These are phyloP conservation scores for Drosophila bocqueti DNA, from an alignment of 1,140 invertebrate species.

Conservation along the genomic window DNA sequence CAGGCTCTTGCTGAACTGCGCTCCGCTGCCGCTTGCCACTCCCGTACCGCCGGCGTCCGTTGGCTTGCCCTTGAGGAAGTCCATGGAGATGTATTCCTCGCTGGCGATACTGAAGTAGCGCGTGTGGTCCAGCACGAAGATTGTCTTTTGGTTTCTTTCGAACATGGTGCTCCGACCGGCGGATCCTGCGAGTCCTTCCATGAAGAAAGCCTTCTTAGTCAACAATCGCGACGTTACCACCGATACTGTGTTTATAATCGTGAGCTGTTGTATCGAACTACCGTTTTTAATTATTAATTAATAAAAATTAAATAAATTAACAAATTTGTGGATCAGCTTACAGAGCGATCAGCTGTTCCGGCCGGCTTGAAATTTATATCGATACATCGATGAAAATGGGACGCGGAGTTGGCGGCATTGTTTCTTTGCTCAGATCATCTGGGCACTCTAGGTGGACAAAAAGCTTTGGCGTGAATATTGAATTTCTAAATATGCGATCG, in stretches of 20 bases:
- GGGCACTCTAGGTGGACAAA: not conserved
- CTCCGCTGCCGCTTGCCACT: slow-evolving; percentile 14
- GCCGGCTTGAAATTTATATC: not conserved
- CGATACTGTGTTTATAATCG: not conserved
- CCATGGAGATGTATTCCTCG: slow-evolving; percentile 95
- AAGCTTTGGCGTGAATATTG: not conserved
- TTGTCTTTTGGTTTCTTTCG: slow-evolving; percentile 94
- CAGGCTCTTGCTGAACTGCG: slow-evolving; percentile 89
- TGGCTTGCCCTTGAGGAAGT: slow-evolving; percentile 90
- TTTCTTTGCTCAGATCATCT: not conserved
- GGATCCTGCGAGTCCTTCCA: slow-evolving; percentile 11
- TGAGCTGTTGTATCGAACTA: not conserved
- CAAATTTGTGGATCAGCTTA: not conserved
- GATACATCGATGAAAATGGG: not conserved
- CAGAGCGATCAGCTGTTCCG: not conserved
- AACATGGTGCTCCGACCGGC: slow-evolving; percentile 58
- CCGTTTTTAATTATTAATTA: not conserved
- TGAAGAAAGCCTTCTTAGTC: not conserved
- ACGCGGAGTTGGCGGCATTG: not conserved
- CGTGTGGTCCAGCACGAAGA: slow-evolving; percentile 97
- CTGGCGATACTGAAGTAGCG: slow-evolving; percentile 95
- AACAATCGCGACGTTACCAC: not conserved
- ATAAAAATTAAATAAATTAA: not conserved
- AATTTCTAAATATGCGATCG: not conserved
- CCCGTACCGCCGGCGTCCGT: slow-evolving; percentile 5